Evolutionary conservation across 2,113 vertebrate species (phyloP).

Genomic region (Callospermophilus lateralis): DNA sequence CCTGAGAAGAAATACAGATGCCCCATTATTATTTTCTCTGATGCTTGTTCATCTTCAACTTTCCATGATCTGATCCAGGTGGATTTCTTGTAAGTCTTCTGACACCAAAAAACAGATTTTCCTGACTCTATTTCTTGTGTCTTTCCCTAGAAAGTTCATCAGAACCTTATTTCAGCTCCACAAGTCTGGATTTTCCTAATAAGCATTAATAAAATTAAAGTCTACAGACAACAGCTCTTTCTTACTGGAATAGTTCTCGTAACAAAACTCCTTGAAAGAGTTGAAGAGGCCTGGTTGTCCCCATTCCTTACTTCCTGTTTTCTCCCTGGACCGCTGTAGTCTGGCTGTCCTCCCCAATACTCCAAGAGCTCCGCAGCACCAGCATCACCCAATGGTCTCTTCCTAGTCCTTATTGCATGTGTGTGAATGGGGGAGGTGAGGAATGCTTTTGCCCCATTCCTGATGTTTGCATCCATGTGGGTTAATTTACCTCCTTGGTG

Average conservation of each 20-base stretch:
- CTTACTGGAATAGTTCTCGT: background rate
- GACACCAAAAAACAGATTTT: background rate
- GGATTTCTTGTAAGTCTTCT: background rate
- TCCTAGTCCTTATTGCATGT: background rate
- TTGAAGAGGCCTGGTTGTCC: background rate
- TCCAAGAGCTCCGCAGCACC: background rate
- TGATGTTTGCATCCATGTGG: background rate
- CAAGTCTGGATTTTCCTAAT: background rate
- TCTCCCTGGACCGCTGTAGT: too few relatives aligned
- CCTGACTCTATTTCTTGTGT: background rate
- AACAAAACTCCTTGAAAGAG: background rate
- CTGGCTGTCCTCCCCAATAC: background rate
- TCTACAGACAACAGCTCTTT: background rate
- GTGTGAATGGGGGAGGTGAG: background rate
- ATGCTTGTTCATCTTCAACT: background rate
- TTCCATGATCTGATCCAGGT: background rate
- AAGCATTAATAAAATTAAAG: background rate
- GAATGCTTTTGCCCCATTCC: background rate
- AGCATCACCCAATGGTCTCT: background rate
- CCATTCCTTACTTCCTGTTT: background rate
- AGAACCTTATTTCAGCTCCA: background rate
- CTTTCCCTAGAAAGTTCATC: constrained; percentile 4
- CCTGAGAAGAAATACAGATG: background rate
- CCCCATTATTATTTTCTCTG: too few relatives aligned
- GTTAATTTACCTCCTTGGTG: background rate